Evolutionary conservation across 2,113 vertebrate genomes (phyloP).

Genomic region (Isichthys henryi): DNA sequence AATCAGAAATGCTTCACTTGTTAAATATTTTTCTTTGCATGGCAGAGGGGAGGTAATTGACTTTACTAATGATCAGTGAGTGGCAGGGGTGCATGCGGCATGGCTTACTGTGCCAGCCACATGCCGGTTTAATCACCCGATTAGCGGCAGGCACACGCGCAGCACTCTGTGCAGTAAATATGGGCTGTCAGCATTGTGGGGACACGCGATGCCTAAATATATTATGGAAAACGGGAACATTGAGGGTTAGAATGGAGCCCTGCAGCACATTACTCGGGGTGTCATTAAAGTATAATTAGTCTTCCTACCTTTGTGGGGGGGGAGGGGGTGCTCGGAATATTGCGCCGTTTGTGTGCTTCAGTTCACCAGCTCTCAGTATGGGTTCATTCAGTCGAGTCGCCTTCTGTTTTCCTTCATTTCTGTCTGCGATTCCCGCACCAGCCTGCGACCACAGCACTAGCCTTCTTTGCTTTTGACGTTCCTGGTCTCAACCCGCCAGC

Average conservation of each 20-base stretch:
- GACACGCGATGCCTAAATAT: not conserved
- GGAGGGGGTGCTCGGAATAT: not conserved
- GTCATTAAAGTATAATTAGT: slow-evolving; percentile 8
- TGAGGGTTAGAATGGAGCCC: not conserved
- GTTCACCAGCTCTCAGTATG: not conserved
- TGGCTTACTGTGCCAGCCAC: slow-evolving; percentile 19
- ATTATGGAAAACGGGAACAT: slow-evolving; percentile 10
- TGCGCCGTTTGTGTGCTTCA: not conserved
- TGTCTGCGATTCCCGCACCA: not conserved
- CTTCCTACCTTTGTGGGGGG: not conserved
- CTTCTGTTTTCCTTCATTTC: not conserved
- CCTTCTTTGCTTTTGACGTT: not conserved
- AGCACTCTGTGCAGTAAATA: not conserved
- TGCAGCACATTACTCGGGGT: not conserved
- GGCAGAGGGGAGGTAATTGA: slow-evolving; percentile 25
- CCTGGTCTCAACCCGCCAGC: not conserved
- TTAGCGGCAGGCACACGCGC: slow-evolving; percentile 7
- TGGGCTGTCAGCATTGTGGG: slow-evolving; percentile 7
- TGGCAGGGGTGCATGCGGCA: slow-evolving; percentile 23
- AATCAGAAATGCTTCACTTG: slow-evolving; percentile 34
- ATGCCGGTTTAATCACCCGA: slow-evolving; percentile 23
- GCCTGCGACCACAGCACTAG: not conserved
- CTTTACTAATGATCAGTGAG: slow-evolving; percentile 33
- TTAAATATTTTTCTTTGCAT: slow-evolving; percentile 27
- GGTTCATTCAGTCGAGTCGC: slow-evolving; percentile 19